Evolutionary conservation across 2,888 invertebrate genomes (phyloP), one percentile per base, ranked within the genome.

Genomic region (Neoascia interrupta): DNA sequence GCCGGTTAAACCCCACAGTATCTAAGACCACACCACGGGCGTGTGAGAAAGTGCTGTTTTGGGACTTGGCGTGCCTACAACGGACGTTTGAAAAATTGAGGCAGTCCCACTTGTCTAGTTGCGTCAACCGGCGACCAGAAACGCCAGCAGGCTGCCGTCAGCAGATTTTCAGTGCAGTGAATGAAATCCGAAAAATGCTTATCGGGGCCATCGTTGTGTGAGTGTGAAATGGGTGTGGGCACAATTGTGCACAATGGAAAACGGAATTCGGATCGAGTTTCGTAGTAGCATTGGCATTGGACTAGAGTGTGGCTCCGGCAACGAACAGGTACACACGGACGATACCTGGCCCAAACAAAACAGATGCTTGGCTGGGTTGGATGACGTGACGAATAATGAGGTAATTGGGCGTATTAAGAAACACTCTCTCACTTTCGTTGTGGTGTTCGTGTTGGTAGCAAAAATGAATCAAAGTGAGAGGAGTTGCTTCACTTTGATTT

Each of bases 71-170:
- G 61, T 63, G 79, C 72, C 63, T 63, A 74, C 75, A 54, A 74
- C 70, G 56, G 68, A 49, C 74, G 72, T 64, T 76, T 73, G 70
- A 75, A 70, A 81, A 69, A 82, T 84, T 84, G 84, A 84, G 84
- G 84, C 83, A 84, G 84, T 83, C 83, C 83, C 83, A 84, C 84
- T 83, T 83, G 83, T 81, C 82, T 82, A 82, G 82, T 81, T 70
- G 66, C 80, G 34, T 37, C 75, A 83, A 58, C 83, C 82, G 84
- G 84, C 79, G 75, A 58, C 15, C 84, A 84, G 79, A 54, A 64
- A 1, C 41, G 0, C 0, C 34, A 73, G 79, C 1, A 68, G 19
- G 43, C n/a, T 19, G 37, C 16, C 26, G 51, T 21, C n/a, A 11
- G n/a, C n/a, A n/a, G n/a, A n/a, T n/a, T n/a, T n/a, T n/a, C n/a